phyloP scores from a whole-genome alignment of 2,797 vertebrate species.

The Urocyon cinereoargenteus region DNA sequence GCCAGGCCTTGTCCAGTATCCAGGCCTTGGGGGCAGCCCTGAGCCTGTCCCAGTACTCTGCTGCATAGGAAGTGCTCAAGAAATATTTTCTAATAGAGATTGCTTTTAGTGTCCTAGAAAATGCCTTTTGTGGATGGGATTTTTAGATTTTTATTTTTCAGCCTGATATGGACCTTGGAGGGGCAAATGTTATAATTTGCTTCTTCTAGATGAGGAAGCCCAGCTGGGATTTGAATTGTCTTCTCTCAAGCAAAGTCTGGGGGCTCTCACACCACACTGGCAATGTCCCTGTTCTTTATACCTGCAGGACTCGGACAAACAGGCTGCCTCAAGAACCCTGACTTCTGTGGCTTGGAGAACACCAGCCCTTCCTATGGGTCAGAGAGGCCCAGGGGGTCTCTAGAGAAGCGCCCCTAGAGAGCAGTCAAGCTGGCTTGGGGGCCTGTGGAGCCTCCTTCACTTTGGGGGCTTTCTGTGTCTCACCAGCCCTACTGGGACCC shows the following conservation, averaged over 20 bases:
- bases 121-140: neutral
- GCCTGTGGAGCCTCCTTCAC: neutral
- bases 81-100: neutral
- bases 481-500: neutral
- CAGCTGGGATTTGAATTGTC: neutral
- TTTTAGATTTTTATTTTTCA: neutral
- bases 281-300: neutral
- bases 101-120: neutral
- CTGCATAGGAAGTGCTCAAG: neutral
- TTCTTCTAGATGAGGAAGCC: neutral
- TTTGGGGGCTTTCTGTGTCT: neutral
- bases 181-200: neutral
- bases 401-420: fast-evolving
- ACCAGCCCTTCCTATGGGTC: fast-evolving
- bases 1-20: neutral
- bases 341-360: neutral
- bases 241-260: neutral
- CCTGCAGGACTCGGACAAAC: neutral
- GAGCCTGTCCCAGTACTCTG: neutral
- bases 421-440: neutral
- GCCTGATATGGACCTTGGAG: neutral
- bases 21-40: neutral
- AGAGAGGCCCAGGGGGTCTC: no score
- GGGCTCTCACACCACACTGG: neutral
- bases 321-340: neutral